These are phyloP conservation scores for Nycteola revayana DNA, from an alignment of 2,888 invertebrate genomes.

Conservation along the genomic window DNA sequence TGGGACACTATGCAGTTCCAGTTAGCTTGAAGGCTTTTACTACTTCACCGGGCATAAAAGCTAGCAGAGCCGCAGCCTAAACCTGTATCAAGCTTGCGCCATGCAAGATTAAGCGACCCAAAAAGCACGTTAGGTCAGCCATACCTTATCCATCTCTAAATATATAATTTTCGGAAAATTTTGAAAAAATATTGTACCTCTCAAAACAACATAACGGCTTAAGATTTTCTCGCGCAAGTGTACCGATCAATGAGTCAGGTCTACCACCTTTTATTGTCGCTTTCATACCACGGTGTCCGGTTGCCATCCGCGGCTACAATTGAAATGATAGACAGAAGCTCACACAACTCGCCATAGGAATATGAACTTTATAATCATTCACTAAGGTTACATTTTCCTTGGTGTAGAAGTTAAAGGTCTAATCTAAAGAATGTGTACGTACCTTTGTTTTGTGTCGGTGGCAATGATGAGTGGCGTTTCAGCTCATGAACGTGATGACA, in stretches of 20 bases:
- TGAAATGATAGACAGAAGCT: conserved; percentile 45
- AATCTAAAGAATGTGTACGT: conserved; percentile 35
- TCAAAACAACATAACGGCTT: conserved; percentile 9
- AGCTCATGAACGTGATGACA: too few species aligned
- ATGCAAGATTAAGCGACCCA: too few species aligned
- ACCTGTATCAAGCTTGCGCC: too few species aligned
- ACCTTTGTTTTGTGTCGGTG: conserved; percentile 38
- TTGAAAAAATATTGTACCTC: too few species aligned
- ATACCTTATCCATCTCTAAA: too few species aligned
- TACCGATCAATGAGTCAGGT: conserved; percentile 75
- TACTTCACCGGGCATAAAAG: too few species aligned
- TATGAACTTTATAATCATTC: conserved; percentile 17
- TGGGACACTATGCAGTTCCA: too few species aligned
- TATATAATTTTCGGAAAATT: too few species aligned
- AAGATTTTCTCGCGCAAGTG: conserved; percentile 34
- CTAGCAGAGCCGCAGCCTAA: too few species aligned
- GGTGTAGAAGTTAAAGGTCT: conserved; percentile 16
- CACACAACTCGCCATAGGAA: neutral
- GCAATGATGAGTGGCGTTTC: conserved; percentile 23
- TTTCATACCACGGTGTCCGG: conserved; percentile 78
- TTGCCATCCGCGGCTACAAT: conserved; percentile 71
- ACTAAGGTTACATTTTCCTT: conserved; percentile 15
- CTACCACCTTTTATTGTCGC: conserved; percentile 79
- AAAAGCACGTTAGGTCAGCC: too few species aligned
- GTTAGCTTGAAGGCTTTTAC: too few species aligned